Percentiles rank a stretch among this genome's conserved stretches.
These are phyloP conservation scores for Callopanchax toddi DNA, from an alignment of 2,113 vertebrate genomes.

Conservation along the genomic window DNA sequence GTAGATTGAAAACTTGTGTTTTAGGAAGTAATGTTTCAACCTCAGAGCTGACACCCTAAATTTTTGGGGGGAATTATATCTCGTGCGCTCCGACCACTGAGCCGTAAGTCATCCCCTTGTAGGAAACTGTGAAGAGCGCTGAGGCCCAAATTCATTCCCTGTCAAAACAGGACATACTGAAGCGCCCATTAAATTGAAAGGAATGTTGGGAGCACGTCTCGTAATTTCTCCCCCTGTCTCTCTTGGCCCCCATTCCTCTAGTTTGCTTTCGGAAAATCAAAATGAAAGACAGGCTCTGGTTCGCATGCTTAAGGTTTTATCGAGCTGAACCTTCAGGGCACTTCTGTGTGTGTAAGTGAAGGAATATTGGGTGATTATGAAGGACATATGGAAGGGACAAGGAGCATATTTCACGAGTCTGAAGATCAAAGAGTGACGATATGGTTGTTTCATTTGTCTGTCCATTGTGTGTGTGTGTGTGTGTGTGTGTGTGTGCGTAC, in stretches of 20 bases:
- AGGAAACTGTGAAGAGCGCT: slow-evolving; percentile 37
- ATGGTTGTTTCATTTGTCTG: slow-evolving; percentile 36
- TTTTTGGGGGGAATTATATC: slow-evolving; percentile 29
- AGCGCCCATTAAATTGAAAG: slow-evolving; percentile 62
- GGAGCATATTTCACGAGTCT: slow-evolving; percentile 49
- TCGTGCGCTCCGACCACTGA: slow-evolving; percentile 17
- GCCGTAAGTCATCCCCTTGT: slow-evolving; percentile 44
- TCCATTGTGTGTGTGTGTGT: slow-evolving; percentile 10
- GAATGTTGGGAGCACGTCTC: slow-evolving; percentile 63
- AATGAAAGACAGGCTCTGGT: slow-evolving; percentile 73
- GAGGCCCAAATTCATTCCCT: slow-evolving; percentile 58
- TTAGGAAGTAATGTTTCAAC: slow-evolving; percentile 42
- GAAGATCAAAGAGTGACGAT: slow-evolving; percentile 62
- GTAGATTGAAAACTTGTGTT: slow-evolving; percentile 1
- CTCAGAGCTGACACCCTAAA: slow-evolving; percentile 28
- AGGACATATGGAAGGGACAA: slow-evolving; percentile 39
- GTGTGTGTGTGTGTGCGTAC: too few relatives aligned
- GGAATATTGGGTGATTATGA: slow-evolving; percentile 59
- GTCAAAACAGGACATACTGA: slow-evolving; percentile 72
- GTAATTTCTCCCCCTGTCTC: slow-evolving; percentile 56
- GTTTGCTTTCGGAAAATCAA: slow-evolving; percentile 53
- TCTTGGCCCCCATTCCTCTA: slow-evolving; percentile 45
- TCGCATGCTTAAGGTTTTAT: slow-evolving; percentile 50
- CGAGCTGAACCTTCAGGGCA: slow-evolving; percentile 46
- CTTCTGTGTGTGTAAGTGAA: slow-evolving; percentile 23